Percentiles rank a stretch among this genome's conserved stretches.
Evolutionary conservation across 2,888 invertebrate genomes (phyloP).

Genomic region (Onthophagus sagittarius): DNA sequence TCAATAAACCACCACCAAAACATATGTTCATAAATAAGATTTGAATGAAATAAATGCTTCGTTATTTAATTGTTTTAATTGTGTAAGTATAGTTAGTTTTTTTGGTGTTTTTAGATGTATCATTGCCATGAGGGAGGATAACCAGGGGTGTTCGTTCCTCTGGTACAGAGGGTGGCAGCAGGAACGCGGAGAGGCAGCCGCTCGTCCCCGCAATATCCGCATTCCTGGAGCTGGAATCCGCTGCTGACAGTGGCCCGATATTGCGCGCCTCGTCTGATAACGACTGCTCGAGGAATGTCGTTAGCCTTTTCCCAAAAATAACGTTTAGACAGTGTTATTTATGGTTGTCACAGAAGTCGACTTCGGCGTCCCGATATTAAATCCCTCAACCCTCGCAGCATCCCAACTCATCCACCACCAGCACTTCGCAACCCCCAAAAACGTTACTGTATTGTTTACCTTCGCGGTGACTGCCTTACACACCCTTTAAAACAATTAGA

Average conservation of each 20-base stretch:
- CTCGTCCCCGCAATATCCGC: slow-evolving; percentile 46
- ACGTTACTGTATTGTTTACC: slow-evolving; percentile 15
- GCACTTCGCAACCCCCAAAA: slow-evolving; percentile 1
- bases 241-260: slow-evolving; percentile 42
- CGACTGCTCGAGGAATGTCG: slow-evolving; percentile 48
- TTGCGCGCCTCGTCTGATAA: slow-evolving; percentile 41
- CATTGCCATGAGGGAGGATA: background rate
- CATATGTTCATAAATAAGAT: too few species aligned
- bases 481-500: background rate
- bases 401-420: background rate
- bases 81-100: too few species aligned
- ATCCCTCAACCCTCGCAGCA: slow-evolving; percentile 28
- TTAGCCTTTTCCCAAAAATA: slow-evolving; percentile 50
- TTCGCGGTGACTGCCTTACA: slow-evolving; percentile 1
- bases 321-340: slow-evolving; percentile 50
- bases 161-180: slow-evolving; percentile 24
- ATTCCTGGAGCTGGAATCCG: slow-evolving; percentile 46
- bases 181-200: slow-evolving; percentile 23
- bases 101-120: too few species aligned
- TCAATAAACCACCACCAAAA: background rate
- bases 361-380: slow-evolving; percentile 38
- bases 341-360: slow-evolving; percentile 42
- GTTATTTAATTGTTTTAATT: too few species aligned
- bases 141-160: slow-evolving; percentile 14
- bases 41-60: too few species aligned